Evolutionary conservation across 2,113 vertebrate genomes (phyloP).

Genomic region (Vireo altiloquus): DNA sequence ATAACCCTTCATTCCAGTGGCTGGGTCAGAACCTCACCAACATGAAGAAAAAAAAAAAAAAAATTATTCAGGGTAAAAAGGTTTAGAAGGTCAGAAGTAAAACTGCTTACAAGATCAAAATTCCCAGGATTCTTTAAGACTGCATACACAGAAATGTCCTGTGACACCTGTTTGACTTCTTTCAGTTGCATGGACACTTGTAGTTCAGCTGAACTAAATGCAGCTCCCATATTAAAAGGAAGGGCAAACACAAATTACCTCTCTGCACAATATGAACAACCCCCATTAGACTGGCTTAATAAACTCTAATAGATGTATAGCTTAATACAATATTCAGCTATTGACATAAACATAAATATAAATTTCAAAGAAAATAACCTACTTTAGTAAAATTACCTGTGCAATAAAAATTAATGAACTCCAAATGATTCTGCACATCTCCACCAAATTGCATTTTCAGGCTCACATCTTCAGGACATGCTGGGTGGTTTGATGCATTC

Average conservation of each 20-base stretch:
- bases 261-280: conserved; percentile 55
- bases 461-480: conserved; percentile 88
- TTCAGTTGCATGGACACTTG: neutral
- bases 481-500: conserved; percentile 89
- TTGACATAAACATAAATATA: conserved; percentile 86
- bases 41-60: neutral
- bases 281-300: conserved; percentile 76
- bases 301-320: conserved; percentile 76
- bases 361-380: conserved; percentile 84
- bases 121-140: neutral
- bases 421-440: conserved; percentile 84
- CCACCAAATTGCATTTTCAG: conserved; percentile 89
- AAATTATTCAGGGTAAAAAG: conserved; percentile 42
- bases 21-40: conserved; percentile 58
- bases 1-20: conserved; percentile 52
- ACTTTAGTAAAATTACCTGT: conserved; percentile 87
- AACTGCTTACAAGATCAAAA: conserved; percentile 24
- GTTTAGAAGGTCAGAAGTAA: conserved; percentile 52
- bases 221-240: conserved; percentile 49
- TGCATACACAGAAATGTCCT: neutral
- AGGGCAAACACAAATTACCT: conserved; percentile 65
- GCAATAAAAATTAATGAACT: conserved; percentile 95
- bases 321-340: conserved; percentile 79
- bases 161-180: conserved; percentile 54
- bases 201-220: conserved; percentile 4